These are phyloP conservation scores for Epinephelus lanceolatus DNA, from an alignment of 2,113 vertebrate genomes.

Conservation along the genomic window DNA sequence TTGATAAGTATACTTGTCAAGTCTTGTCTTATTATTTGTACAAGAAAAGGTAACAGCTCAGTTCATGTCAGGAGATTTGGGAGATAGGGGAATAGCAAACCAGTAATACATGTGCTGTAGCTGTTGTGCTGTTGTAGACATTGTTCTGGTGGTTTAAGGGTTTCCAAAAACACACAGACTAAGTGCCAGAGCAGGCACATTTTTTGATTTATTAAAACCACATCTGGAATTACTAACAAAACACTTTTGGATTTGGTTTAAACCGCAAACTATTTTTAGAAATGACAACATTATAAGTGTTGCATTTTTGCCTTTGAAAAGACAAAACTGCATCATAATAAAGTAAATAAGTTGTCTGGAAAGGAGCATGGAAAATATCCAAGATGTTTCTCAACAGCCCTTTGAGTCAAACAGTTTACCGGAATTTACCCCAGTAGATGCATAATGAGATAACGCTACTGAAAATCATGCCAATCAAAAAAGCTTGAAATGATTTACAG, in stretches of 20 bases:
- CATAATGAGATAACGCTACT: slow-evolving; percentile 60
- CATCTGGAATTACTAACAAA: slow-evolving; percentile 22
- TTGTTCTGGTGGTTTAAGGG: not conserved
- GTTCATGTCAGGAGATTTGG: slow-evolving; percentile 2
- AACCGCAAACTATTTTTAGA: slow-evolving; percentile 6
- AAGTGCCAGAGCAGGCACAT: not conserved
- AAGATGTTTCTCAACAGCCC: slow-evolving; percentile 75
- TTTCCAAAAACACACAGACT: not conserved
- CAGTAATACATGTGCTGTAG: not conserved
- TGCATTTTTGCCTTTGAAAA: slow-evolving; percentile 13
- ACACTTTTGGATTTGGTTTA: slow-evolving; percentile 15
- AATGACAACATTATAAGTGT: slow-evolving; percentile 13
- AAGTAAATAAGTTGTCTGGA: slow-evolving; percentile 41
- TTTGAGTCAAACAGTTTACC: slow-evolving; percentile 47
- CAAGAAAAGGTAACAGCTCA: not conserved
- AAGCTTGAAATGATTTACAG: slow-evolving; percentile 58
- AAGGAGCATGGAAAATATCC: slow-evolving; percentile 59
- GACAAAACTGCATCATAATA: slow-evolving; percentile 32
- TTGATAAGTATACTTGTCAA: slow-evolving; percentile 20
- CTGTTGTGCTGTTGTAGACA: slow-evolving; percentile 12
- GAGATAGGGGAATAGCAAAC: not conserved
- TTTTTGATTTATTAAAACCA: slow-evolving; percentile 8
- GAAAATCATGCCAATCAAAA: slow-evolving; percentile 63
- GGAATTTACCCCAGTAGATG: slow-evolving; percentile 56
- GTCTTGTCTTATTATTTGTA: slow-evolving; percentile 26